Conservation (phyloP, 2,888 invertebrate genomes). For the Mayetiola destructor region DNA sequence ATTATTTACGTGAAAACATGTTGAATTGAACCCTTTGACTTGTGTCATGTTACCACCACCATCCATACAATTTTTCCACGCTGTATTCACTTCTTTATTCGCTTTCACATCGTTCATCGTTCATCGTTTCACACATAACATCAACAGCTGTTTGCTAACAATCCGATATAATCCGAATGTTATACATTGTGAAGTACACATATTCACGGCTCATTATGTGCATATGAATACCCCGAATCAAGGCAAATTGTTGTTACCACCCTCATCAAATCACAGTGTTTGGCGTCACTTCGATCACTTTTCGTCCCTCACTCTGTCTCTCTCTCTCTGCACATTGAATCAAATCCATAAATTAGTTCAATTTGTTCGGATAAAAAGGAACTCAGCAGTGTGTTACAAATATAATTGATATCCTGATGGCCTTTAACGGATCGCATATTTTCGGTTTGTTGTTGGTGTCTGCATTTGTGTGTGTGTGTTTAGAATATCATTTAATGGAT, state of each 20-base stretch:
- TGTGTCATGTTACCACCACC: not conserved
- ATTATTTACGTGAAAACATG: not conserved
- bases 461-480: not conserved
- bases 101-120: not conserved
- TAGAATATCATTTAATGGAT: not conserved
- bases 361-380: constrained; percentile 10
- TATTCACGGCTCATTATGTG: constrained; percentile 5
- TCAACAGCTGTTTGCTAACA: constrained; percentile 6
- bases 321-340: not conserved
- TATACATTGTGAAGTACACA: not conserved
- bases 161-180: too few species aligned
- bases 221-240: not conserved
- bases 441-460: not conserved
- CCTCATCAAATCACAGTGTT: not conserved
- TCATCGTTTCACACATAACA: too few species aligned
- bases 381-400: too few species aligned
- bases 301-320: not conserved
- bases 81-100: not conserved
- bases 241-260: not conserved
- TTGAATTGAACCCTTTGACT: not conserved
- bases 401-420: constrained; percentile 7
- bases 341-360: constrained; percentile 4
- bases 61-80: not conserved
- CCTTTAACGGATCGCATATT: not conserved
- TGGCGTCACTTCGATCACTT: not conserved